Conservation (phyloP, 2,113 vertebrate genomes). For the Gymnobelideus leadbeateri region DNA sequence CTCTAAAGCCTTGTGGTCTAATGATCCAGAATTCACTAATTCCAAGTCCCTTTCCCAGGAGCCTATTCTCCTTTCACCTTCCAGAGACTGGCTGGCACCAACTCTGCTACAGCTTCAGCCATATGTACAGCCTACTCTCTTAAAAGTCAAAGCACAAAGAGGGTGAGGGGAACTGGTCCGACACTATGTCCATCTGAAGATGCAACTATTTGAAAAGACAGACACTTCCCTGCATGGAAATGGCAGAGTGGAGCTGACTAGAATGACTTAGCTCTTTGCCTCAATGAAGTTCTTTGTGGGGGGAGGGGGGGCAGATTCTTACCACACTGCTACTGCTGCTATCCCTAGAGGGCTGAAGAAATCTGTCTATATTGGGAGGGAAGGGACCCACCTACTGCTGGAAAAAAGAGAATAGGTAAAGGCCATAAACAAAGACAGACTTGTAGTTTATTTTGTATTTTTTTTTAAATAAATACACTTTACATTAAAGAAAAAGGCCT, state of each 20-base stretch:
- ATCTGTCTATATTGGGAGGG: constrained; percentile 14
- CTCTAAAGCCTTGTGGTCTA: background rate
- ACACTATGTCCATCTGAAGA: background rate
- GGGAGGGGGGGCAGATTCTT: background rate
- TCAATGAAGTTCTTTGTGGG: background rate
- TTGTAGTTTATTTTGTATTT: constrained; percentile 85
- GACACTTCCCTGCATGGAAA: background rate
- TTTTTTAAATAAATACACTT: constrained; percentile 91
- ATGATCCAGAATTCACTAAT: background rate
- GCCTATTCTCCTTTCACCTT: background rate
- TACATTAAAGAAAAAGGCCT: constrained; percentile 91
- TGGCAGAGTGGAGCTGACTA: background rate
- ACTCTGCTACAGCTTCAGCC: background rate
- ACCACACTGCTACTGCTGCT: background rate
- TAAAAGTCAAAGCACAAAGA: background rate
- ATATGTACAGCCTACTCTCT: background rate
- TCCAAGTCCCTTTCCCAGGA: background rate
- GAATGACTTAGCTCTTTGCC: background rate
- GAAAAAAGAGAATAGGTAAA: constrained; percentile 69
- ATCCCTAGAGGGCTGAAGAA: background rate
- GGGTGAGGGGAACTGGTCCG: background rate
- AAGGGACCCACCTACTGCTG: constrained; percentile 30
- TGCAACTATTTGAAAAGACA: background rate
- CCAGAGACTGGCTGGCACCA: background rate
- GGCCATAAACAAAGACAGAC: constrained; percentile 80